Percentiles rank a stretch among this genome's conserved stretches.
These are phyloP conservation scores for Strigamia maritima DNA, from an alignment of 2,888 invertebrate genomes.

Conservation along the genomic window DNA sequence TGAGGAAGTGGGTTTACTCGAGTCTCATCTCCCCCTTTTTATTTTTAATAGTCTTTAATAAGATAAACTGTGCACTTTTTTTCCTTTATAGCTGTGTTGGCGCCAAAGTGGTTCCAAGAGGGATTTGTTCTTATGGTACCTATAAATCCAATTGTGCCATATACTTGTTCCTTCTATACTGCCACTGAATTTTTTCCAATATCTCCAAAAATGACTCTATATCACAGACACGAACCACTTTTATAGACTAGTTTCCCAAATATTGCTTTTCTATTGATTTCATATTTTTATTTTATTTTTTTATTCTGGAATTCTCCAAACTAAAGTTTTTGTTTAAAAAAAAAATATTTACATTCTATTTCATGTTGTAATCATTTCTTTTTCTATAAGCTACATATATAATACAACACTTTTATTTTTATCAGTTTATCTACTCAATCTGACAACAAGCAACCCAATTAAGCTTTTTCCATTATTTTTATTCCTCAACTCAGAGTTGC, in stretches of 20 bases:
- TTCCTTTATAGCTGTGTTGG: constrained; percentile 18
- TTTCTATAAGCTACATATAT: too few species aligned
- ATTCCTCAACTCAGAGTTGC: background rate
- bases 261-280: background rate
- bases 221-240: background rate
- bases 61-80: constrained; percentile 11
- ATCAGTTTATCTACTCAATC: background rate
- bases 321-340: too few species aligned
- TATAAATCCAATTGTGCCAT: background rate
- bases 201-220: background rate
- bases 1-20: background rate
- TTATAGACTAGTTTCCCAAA: background rate
- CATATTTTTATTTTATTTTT: background rate
- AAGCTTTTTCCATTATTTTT: constrained; percentile 16
- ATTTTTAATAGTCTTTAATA: background rate
- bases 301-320: too few species aligned
- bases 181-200: background rate
- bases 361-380: too few species aligned
- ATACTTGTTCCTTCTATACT: background rate
- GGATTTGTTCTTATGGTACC: background rate
- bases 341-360: too few species aligned
- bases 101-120: constrained; percentile 8
- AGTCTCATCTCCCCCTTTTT: background rate
- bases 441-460: background rate
- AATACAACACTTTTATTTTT: too few species aligned